These are phyloP conservation scores for Crossaster papposus DNA, from an alignment of 53 echinoderm and acorn worm genomes.

Conservation along the genomic window DNA sequence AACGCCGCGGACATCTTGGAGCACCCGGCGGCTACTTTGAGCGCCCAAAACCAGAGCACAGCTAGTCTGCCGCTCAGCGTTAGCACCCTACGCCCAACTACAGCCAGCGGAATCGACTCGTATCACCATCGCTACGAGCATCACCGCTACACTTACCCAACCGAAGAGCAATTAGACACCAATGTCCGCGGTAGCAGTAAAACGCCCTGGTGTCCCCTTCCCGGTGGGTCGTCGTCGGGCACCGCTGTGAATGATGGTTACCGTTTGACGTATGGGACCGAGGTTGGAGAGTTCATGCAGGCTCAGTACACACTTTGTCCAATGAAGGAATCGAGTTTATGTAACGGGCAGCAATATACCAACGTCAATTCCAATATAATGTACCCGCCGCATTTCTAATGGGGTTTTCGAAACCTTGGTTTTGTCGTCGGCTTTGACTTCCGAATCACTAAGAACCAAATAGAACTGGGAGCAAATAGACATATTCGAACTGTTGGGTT, in stretches of 20 bases:
- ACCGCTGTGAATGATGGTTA: constrained; percentile 24
- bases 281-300: constrained; percentile 35
- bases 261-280: constrained; percentile 34
- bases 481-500: no score
- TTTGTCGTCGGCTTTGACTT: no score
- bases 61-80: not conserved
- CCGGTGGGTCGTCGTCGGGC: not conserved
- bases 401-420: no score
- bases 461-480: no score
- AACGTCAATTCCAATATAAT: constrained; percentile 35
- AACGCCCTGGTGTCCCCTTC: constrained; percentile 18
- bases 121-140: constrained; percentile 14
- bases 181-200: not conserved
- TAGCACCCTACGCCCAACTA: constrained; percentile 1
- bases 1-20: not conserved
- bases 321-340: not conserved
- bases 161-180: constrained; percentile 9
- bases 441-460: no score
- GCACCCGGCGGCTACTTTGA: not conserved
- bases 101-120: constrained; percentile 30
- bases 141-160: constrained; percentile 2
- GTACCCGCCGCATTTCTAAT: constrained; percentile 38
- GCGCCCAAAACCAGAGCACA: not conserved
- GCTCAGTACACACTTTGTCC: constrained; percentile 27
- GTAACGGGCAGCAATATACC: constrained; percentile 19